A percentile compares a stretch with the other conserved stretches of the same genome.
These are phyloP conservation scores for Zelleria hepariella DNA, from an alignment of 2,888 invertebrate genomes.

Conservation along the genomic window DNA sequence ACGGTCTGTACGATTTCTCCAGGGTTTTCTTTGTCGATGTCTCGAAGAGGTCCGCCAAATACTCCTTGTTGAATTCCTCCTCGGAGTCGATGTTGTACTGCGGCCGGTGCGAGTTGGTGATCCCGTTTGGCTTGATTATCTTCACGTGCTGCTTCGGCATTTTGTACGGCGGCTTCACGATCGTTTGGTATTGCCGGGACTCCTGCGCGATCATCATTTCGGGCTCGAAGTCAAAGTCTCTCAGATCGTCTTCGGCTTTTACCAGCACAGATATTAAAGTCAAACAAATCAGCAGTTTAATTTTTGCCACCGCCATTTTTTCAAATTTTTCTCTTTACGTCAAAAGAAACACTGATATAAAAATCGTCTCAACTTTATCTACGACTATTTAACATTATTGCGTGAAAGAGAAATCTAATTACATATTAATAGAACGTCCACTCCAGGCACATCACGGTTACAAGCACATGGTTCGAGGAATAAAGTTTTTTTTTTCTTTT, in stretches of 20 bases:
- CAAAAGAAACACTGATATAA: not conserved
- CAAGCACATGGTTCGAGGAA: not conserved
- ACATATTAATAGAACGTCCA: not conserved
- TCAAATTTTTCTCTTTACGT: too few species aligned
- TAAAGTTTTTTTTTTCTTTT: not conserved
- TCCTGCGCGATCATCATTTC: slow-evolving; percentile 64
- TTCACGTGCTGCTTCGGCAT: slow-evolving; percentile 34
- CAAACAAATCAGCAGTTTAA: not conserved
- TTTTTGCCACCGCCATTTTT: slow-evolving; percentile 31
- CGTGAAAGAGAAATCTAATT: not conserved
- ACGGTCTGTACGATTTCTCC: slow-evolving; percentile 38
- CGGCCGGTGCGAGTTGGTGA: slow-evolving; percentile 60
- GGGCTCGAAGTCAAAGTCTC: slow-evolving; percentile 45
- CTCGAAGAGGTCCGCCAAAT: slow-evolving; percentile 33
- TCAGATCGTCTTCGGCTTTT: slow-evolving; percentile 32
- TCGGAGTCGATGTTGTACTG: slow-evolving; percentile 59
- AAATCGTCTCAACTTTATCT: not conserved
- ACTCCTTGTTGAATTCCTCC: slow-evolving; percentile 30
- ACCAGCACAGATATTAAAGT: not conserved
- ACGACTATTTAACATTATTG: not conserved
- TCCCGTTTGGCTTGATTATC: slow-evolving; percentile 30
- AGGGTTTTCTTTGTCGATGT: slow-evolving; percentile 31
- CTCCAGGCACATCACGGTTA: not conserved
- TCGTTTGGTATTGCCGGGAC: slow-evolving; percentile 50
- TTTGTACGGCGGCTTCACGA: slow-evolving; percentile 45